A percentile compares a stretch with the other conserved stretches of the same genome.
These are phyloP conservation scores for Oncorhynchus kisutch DNA, from an alignment of 2,113 vertebrate species.

Conservation along the genomic window DNA sequence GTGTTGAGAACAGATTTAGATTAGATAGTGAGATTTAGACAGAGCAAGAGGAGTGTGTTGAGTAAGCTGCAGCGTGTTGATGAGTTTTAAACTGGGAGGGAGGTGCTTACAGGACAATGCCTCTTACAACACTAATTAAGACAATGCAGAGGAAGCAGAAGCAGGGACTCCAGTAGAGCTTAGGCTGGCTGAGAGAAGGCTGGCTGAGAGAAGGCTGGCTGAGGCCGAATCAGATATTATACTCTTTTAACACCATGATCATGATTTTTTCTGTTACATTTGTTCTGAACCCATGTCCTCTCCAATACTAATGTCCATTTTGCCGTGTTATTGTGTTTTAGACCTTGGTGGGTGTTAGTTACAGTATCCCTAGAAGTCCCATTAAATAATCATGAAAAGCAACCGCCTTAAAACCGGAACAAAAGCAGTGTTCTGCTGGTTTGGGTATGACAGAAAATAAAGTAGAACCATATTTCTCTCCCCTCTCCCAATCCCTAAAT, in stretches of 20 bases:
- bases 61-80: neutral
- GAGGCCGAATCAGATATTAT: neutral
- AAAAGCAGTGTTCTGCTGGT: neutral
- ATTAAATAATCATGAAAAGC: neutral
- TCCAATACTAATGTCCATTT: neutral
- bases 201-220: neutral
- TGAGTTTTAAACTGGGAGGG: neutral
- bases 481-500: slow-evolving; percentile 6
- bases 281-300: neutral
- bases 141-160: neutral
- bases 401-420: too few relatives aligned
- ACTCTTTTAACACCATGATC: neutral
- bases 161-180: neutral
- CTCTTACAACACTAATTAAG: neutral
- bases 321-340: neutral
- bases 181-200: neutral
- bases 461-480: slow-evolving; percentile 11
- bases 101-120: neutral
- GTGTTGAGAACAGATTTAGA: neutral
- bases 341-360: too few relatives aligned
- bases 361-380: too few relatives aligned
- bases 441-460: slow-evolving; percentile 15
- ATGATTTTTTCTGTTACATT: too few relatives aligned
- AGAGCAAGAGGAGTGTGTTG: neutral
- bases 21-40: too few relatives aligned